Evolutionary conservation across 2,113 vertebrate species (phyloP).

Genomic region (Onychostoma macrolepis): DNA sequence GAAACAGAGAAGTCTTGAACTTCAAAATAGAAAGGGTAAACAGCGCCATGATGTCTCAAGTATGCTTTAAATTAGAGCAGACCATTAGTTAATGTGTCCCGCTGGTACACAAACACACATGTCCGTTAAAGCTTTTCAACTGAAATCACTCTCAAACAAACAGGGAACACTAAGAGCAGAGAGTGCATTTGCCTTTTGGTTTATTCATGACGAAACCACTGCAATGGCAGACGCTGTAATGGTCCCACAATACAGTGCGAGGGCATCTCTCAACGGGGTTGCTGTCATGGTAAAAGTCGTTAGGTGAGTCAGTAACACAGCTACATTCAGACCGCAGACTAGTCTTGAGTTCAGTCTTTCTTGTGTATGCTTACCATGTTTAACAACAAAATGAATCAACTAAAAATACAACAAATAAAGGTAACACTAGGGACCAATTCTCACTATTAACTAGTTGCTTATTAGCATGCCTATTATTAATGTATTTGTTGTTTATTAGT

Average conservation of each 20-base stretch:
- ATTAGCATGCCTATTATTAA: too few relatives aligned
- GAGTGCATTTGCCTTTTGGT: constrained; percentile 40
- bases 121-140: constrained; percentile 6
- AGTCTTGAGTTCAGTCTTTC: not conserved
- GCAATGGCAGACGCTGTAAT: constrained; percentile 27
- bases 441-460: too few relatives aligned
- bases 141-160: constrained; percentile 20
- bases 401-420: not conserved
- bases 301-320: constrained; percentile 4
- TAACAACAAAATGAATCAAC: not conserved
- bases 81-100: constrained; percentile 7
- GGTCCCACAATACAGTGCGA: constrained; percentile 43
- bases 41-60: not conserved
- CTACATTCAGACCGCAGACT: not conserved
- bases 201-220: constrained; percentile 51
- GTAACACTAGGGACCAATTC: too few relatives aligned
- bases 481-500: too few relatives aligned
- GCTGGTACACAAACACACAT: constrained; percentile 6
- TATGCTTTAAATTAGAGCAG: constrained; percentile 16
- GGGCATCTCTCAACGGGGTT: not conserved
- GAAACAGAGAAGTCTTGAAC: not conserved
- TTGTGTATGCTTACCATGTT: not conserved
- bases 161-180: not conserved
- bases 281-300: constrained; percentile 18
- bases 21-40: not conserved